Evolutionary conservation across 1,140 invertebrate species (phyloP), one percentile per base, ranked within the genome.

Genomic region (Chlorops oryzae): DNA sequence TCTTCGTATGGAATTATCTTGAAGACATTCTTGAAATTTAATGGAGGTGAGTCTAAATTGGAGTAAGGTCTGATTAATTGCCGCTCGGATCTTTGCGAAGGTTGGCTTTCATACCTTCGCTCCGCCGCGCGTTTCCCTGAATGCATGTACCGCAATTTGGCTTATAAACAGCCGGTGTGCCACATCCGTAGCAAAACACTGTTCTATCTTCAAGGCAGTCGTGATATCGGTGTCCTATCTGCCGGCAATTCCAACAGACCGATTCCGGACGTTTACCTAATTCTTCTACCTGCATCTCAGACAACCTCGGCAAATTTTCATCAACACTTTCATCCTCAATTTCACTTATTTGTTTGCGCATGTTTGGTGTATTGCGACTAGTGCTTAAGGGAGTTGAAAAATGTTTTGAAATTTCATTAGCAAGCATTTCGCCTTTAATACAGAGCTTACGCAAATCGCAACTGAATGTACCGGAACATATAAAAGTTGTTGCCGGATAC

Each of bases 181-280:
- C 42, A 41, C 47, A 54, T 12, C 35, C 42, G 20, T 50, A 54
- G 24, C 47, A 53, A 43, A 53, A 50, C 13, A 50, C 34, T 2
- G 41, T 43, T 32, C 47, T 24, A 21, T 28, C 20, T 34, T 17
- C 44, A 20, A 46, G 40, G 35, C 52, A 54, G 24, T 50, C 48
- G 10, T 46, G 23, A 27, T 50, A 50, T 18, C 52, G 39, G 24
- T 50, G 52, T 13, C 47, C 47, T 2, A 25, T 13, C 3, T 49
- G 23, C 2, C 47, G 32, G 15, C 52, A 54, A 23, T 54, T 54
- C 52, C 40, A 54, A 39, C 46, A 53, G 23, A 27, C 28, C 9
- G 15, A 32, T 32, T 32, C 28, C 15, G 15, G 15, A 32, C 28
- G 9, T 10, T 15, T 32, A 10, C 15, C 28, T 32, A 32, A 10